Conservation (phyloP, 2,888 invertebrate genomes). For the Hipparchia sbordonii region DNA sequence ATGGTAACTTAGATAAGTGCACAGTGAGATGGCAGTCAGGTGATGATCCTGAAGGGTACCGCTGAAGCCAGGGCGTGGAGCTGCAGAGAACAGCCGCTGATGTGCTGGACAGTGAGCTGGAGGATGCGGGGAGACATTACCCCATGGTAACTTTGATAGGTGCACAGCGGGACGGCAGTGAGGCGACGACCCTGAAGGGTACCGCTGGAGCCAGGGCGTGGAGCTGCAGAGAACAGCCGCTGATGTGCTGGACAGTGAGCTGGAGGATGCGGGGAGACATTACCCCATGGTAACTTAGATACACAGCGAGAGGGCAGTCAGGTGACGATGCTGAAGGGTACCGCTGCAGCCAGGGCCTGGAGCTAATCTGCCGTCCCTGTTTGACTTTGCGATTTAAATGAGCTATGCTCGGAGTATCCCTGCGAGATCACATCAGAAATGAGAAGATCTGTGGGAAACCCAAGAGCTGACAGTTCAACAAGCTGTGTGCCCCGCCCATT, state of each 20-base stretch:
- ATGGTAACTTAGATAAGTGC: slow-evolving; percentile 48
- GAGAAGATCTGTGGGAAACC: too few species aligned
- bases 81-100: slow-evolving; percentile 65
- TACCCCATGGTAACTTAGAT: slow-evolving; percentile 59
- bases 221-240: slow-evolving; percentile 65
- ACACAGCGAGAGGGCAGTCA: slow-evolving; percentile 34
- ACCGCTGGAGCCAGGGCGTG: slow-evolving; percentile 64
- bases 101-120: slow-evolving; percentile 56
- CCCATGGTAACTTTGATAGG: slow-evolving; percentile 54
- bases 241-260: slow-evolving; percentile 61
- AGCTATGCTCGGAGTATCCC: too few species aligned
- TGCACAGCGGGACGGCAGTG: slow-evolving; percentile 37
- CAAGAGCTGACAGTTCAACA: too few species aligned
- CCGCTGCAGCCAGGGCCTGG: slow-evolving; percentile 63
- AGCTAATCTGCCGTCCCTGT: slow-evolving; percentile 43
- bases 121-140: slow-evolving; percentile 50
- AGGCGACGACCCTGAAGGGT: slow-evolving; percentile 66
- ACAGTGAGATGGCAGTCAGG: slow-evolving; percentile 43
- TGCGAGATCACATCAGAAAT: too few species aligned
- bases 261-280: slow-evolving; percentile 47
- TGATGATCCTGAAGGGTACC: slow-evolving; percentile 68
- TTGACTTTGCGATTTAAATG: too few species aligned
- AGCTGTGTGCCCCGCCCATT: too few species aligned
- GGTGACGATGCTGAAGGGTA: slow-evolving; percentile 69
- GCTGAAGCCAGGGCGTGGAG: slow-evolving; percentile 64